phyloP scores from a whole-genome alignment of 2,113 vertebrate genomes.

The Apteryx mantelli region DNA sequence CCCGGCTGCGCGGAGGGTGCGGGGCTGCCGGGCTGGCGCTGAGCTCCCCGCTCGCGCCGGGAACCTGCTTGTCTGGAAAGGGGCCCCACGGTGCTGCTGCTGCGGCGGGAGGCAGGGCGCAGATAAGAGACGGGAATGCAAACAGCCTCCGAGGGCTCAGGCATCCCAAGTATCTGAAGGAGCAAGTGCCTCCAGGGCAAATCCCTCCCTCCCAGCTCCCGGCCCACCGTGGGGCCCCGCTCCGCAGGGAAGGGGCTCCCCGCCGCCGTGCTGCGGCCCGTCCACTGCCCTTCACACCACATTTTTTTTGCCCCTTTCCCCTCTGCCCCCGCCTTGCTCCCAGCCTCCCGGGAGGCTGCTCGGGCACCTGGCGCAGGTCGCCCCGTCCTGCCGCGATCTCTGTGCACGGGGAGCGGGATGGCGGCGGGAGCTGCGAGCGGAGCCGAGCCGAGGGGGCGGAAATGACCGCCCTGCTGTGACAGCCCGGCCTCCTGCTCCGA shows the following conservation, averaged over 20 bases:
- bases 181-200: constrained; percentile 51
- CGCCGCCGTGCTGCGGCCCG: too few relatives aligned
- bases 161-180: constrained; percentile 57
- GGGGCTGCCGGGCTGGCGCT: not conserved
- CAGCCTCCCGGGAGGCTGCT: not conserved
- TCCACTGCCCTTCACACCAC: not conserved
- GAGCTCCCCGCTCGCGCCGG: not conserved
- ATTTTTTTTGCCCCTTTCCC: not conserved
- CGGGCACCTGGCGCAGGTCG: accelerated
- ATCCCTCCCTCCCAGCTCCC: not conserved
- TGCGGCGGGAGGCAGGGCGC: not conserved
- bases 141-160: constrained; percentile 45
- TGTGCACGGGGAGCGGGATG: not conserved
- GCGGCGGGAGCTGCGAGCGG: not conserved
- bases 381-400: too few relatives aligned
- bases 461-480: too few relatives aligned
- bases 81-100: not conserved
- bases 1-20: too few relatives aligned
- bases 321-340: not conserved
- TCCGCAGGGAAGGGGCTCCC: not conserved
- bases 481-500: too few relatives aligned
- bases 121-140: constrained; percentile 59
- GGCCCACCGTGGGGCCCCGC: not conserved
- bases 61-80: constrained; percentile 43
- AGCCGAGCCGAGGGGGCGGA: too few relatives aligned